Conservation (phyloP, 2,797 vertebrate genomes). For the Sebastes matsubarae region DNA sequence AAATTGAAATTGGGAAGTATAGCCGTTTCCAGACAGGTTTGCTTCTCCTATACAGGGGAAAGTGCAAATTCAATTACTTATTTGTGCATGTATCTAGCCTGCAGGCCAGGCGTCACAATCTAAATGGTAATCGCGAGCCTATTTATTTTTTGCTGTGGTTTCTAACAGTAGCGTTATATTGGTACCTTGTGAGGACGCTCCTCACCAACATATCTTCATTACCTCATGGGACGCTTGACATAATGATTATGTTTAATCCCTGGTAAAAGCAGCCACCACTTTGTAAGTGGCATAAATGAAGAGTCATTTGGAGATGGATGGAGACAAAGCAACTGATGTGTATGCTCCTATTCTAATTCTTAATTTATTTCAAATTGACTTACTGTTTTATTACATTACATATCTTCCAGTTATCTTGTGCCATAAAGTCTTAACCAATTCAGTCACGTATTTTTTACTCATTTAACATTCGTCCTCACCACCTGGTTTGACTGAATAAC, state of each 20-base stretch:
- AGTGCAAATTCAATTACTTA: conserved; percentile 78
- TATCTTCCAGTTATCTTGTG: neutral
- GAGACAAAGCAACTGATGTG: neutral
- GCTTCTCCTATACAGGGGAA: conserved; percentile 38
- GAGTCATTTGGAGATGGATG: conserved; percentile 7
- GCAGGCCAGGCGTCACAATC: conserved; percentile 69
- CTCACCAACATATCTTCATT: conserved; percentile 63
- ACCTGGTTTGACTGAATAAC: conserved; percentile 32
- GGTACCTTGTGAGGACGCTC: conserved; percentile 35
- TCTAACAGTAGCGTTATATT: conserved; percentile 38
- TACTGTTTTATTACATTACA: neutral
- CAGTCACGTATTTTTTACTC: conserved; percentile 7
- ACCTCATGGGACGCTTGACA: conserved; percentile 44
- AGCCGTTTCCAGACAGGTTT: conserved; percentile 53
- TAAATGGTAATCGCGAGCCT: conserved; percentile 76
- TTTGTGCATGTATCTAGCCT: conserved; percentile 69
- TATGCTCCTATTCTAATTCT: conserved; percentile 1
- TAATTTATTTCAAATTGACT: neutral
- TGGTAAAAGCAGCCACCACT: conserved; percentile 28
- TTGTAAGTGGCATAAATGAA: conserved; percentile 33
- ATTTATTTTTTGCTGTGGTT: conserved; percentile 64
- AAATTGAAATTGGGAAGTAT: conserved; percentile 56
- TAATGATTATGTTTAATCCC: conserved; percentile 64
- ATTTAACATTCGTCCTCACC: conserved; percentile 31
- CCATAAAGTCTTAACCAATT: neutral